phyloP scores from a whole-genome alignment of 23 tunicate genomes.

The Pegea sp. region DNA sequence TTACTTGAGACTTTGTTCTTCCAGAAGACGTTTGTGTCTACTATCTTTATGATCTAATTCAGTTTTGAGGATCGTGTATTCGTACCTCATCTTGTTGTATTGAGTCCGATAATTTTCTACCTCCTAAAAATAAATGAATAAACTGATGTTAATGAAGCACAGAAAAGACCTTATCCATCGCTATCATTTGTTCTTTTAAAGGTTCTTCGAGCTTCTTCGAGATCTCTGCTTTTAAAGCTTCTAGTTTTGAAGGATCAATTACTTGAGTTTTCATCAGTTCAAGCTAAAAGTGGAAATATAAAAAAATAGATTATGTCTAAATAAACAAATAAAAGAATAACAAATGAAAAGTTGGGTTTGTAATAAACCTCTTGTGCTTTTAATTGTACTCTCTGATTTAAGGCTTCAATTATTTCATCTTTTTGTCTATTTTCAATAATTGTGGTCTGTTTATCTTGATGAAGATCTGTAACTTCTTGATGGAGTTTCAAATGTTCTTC shows the following conservation, averaged over 20 bases:
- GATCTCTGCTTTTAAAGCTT: conserved; percentile 66
- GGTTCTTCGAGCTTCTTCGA: conserved; percentile 87
- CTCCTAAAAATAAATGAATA: conserved; percentile 14
- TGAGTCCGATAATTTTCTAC: conserved; percentile 80
- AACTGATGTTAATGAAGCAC: neutral
- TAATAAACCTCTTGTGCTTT: too few species aligned
- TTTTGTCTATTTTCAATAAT: too few species aligned
- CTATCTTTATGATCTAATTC: conserved; percentile 63
- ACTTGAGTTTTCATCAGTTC: conserved; percentile 45
- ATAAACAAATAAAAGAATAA: too few species aligned
- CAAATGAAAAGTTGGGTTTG: too few species aligned
- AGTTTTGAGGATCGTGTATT: conserved; percentile 56
- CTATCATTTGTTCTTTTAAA: conserved; percentile 54
- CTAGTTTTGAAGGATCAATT: conserved; percentile 57
- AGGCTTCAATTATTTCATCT: too few species aligned
- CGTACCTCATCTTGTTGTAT: conserved; percentile 76
- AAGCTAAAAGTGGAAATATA: conserved; percentile 8
- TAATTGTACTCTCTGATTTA: too few species aligned
- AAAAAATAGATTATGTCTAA: too few species aligned
- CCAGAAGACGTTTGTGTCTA: conserved; percentile 41
- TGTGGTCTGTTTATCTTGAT: too few species aligned
- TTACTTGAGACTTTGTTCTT: conserved; percentile 45
- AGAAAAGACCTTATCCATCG: conserved; percentile 61
- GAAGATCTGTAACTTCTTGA: conserved; percentile 17
- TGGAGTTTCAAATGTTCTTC: conserved; percentile 32